phyloP scores from a whole-genome alignment of 2,888 invertebrate genomes.

The Cataglyphis altisquamis region DNA sequence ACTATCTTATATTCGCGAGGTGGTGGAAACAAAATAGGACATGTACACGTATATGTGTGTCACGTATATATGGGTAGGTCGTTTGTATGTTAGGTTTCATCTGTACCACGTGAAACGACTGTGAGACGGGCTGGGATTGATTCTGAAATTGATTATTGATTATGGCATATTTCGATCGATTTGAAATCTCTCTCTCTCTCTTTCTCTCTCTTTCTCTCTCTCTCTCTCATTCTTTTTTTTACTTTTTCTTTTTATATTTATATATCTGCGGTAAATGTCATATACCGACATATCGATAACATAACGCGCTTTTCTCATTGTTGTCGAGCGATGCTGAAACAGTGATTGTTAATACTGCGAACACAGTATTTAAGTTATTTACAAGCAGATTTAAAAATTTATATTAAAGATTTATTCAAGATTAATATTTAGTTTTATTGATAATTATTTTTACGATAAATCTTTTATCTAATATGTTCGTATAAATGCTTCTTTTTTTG shows the following conservation, averaged over 20 bases:
- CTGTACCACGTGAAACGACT: constrained; percentile 63
- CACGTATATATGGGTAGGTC: background rate
- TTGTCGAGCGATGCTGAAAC: constrained; percentile 62
- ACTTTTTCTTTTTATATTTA: background rate
- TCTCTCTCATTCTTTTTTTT: background rate
- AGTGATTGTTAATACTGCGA: constrained; percentile 48
- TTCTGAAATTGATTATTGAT: constrained; percentile 51
- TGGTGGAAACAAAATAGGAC: constrained; percentile 62
- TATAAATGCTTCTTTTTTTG: background rate
- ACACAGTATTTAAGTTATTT: constrained; percentile 11
- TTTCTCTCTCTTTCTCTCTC: constrained; percentile 16
- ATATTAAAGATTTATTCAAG: background rate
- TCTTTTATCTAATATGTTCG: background rate
- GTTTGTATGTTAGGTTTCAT: constrained; percentile 27
- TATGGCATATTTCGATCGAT: constrained; percentile 34
- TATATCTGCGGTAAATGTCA: constrained; percentile 30
- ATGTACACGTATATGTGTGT: constrained; percentile 41
- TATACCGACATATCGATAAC: constrained; percentile 62
- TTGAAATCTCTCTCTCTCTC: constrained; percentile 38
- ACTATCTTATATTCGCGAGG: constrained; percentile 64
- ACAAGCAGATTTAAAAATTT: constrained; percentile 24
- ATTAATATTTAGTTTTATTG: background rate
- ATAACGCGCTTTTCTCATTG: constrained; percentile 62
- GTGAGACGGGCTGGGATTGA: constrained; percentile 68
- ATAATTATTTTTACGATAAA: background rate